These are phyloP conservation scores for Schmidtea mediterranea DNA, from an alignment of 1,140 invertebrate genomes.

Conservation along the genomic window DNA sequence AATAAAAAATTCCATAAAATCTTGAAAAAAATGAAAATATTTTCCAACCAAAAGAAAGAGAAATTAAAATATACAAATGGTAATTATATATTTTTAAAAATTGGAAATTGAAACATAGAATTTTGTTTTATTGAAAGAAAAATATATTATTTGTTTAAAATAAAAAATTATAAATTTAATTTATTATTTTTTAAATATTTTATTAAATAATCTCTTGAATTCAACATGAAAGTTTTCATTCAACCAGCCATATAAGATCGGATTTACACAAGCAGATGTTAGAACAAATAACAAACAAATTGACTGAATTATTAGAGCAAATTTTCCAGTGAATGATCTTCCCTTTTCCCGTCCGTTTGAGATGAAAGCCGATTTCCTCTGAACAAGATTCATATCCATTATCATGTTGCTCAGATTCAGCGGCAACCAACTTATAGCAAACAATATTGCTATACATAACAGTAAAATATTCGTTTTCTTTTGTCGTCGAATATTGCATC, in stretches of 20 bases:
- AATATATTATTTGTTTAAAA: too few relatives aligned
- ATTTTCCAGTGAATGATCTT: neutral
- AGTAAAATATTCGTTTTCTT: conserved; percentile 14
- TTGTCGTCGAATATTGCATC: conserved; percentile 1
- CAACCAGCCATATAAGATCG: conserved; percentile 38
- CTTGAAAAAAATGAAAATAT: too few relatives aligned
- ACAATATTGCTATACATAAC: conserved; percentile 16
- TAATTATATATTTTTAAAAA: too few relatives aligned
- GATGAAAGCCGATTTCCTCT: too few relatives aligned
- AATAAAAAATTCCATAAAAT: too few relatives aligned
- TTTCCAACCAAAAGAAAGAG: too few relatives aligned
- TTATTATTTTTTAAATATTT: too few relatives aligned
- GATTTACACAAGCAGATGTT: conserved; percentile 48
- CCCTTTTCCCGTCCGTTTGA: too few relatives aligned
- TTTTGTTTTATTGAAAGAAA: too few relatives aligned
- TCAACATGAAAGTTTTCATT: conserved; percentile 33
- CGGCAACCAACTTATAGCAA: conserved; percentile 23
- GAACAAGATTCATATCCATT: conserved; percentile 11
- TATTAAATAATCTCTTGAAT: conserved; percentile 22
- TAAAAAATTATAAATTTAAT: too few relatives aligned
- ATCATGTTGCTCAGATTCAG: conserved; percentile 23
- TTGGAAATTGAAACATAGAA: too few relatives aligned
- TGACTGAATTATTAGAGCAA: neutral
- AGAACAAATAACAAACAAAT: conserved; percentile 26
- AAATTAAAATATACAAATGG: too few relatives aligned